Percentiles rank a stretch among this genome's conserved stretches.
These are phyloP conservation scores for Rhynchopsitta pachyrhyncha DNA, from an alignment of 2,113 vertebrate species.

Conservation along the genomic window DNA sequence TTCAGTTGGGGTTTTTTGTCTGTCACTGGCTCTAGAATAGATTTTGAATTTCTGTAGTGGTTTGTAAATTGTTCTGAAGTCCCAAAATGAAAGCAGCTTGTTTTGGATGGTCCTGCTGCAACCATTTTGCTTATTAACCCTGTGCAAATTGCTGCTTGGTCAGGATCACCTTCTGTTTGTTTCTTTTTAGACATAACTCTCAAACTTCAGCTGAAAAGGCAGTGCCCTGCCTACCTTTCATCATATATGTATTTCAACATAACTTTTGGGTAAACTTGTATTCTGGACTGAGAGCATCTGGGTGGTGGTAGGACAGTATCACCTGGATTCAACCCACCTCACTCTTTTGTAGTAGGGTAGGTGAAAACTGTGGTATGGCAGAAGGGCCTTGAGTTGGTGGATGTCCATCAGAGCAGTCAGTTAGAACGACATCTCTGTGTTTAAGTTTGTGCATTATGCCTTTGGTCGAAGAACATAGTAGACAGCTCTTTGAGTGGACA, in stretches of 20 bases:
- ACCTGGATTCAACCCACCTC: not conserved
- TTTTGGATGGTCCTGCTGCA: not conserved
- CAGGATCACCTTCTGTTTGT: not conserved
- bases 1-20: not conserved
- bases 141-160: not conserved
- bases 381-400: not conserved
- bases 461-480: not conserved
- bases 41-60: not conserved
- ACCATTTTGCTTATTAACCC: not conserved
- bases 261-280: not conserved
- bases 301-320: not conserved
- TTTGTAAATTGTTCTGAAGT: not conserved
- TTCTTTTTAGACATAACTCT: not conserved
- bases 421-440: not conserved
- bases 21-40: not conserved
- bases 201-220: not conserved
- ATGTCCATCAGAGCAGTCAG: not conserved
- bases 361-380: not conserved
- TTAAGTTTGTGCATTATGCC: not conserved
- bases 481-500: not conserved
- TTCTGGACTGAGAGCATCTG: not conserved
- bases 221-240: not conserved
- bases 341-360: not conserved
- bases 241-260: not conserved
- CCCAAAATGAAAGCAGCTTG: not conserved